Percentiles rank a stretch among this genome's conserved stretches.
Conservation (phyloP, 2,888 invertebrate species). For the Coronaproctus castanopsis region DNA sequence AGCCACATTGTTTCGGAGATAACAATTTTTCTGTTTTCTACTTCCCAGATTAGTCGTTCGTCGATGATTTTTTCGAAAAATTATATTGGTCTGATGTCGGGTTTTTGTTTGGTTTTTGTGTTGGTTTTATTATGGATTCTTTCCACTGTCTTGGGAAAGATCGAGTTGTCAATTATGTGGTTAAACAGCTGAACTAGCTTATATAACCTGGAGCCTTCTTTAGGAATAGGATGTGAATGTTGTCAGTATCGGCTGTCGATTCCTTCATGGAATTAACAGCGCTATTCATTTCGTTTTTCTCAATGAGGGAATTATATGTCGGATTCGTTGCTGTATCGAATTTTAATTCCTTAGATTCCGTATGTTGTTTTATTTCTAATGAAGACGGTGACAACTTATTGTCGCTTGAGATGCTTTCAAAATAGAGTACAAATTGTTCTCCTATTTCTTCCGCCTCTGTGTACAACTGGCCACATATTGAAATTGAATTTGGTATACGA, state of each 20-base stretch:
- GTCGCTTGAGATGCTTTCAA: background rate
- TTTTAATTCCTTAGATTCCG: background rate
- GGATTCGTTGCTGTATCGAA: background rate
- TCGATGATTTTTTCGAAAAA: background rate
- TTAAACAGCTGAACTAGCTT: background rate
- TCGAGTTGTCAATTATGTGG: background rate
- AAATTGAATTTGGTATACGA: background rate
- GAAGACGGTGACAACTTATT: background rate
- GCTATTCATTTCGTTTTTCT: background rate
- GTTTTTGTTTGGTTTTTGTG: background rate
- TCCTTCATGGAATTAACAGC: background rate
- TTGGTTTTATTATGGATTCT: background rate
- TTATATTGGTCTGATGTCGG: background rate
- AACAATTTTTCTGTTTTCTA: background rate
- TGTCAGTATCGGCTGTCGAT: background rate
- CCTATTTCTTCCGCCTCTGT: background rate
- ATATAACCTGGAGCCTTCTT: background rate
- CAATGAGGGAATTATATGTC: background rate
- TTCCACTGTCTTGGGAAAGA: background rate
- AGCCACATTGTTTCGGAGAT: background rate
- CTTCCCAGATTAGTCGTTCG: background rate
- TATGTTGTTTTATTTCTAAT: background rate
- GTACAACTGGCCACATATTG: background rate
- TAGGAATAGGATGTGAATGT: background rate
- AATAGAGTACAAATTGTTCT: background rate